These are phyloP conservation scores for Saccostrea echinata DNA, from an alignment of 1,140 invertebrate genomes.

Conservation along the genomic window DNA sequence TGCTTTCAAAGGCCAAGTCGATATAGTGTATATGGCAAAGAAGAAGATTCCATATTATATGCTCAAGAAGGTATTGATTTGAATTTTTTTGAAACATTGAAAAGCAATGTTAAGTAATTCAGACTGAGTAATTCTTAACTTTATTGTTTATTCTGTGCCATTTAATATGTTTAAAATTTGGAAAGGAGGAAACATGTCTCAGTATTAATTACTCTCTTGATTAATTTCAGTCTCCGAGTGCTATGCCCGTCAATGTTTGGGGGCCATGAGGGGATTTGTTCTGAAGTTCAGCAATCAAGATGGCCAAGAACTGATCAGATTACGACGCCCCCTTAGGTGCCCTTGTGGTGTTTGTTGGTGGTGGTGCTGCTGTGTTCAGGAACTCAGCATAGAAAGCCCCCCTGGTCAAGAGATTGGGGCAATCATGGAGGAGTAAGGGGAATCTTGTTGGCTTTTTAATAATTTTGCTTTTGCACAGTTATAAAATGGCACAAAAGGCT, in stretches of 20 bases:
- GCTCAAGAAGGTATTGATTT: conserved; percentile 49
- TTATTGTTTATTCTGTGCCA: no score
- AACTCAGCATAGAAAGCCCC: conserved; percentile 52
- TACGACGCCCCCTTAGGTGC: conserved; percentile 51
- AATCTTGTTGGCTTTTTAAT: no score
- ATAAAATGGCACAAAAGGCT: no score
- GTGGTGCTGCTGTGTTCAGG: conserved; percentile 59
- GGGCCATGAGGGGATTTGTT: conserved; percentile 49
- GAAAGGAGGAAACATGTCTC: no score
- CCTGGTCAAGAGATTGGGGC: conserved; percentile 44
- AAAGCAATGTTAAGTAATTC: no score
- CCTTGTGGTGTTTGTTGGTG: conserved; percentile 56
- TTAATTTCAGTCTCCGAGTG: conserved; percentile 47
- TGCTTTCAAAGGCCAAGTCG: conserved; percentile 55
- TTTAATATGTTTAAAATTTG: no score
- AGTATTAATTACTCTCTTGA: no score
- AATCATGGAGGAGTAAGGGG: conserved; percentile 51
- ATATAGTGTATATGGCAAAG: conserved; percentile 53
- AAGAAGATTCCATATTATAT: conserved; percentile 53
- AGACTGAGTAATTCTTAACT: no score
- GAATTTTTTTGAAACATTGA: background rate
- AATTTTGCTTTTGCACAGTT: background rate
- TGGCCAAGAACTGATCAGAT: conserved; percentile 45
- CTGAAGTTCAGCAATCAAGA: conserved; percentile 53
- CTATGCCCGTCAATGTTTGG: conserved; percentile 48